Evolutionary conservation across 2,797 vertebrate species (phyloP).

Genomic region (Rhincodon typus): DNA sequence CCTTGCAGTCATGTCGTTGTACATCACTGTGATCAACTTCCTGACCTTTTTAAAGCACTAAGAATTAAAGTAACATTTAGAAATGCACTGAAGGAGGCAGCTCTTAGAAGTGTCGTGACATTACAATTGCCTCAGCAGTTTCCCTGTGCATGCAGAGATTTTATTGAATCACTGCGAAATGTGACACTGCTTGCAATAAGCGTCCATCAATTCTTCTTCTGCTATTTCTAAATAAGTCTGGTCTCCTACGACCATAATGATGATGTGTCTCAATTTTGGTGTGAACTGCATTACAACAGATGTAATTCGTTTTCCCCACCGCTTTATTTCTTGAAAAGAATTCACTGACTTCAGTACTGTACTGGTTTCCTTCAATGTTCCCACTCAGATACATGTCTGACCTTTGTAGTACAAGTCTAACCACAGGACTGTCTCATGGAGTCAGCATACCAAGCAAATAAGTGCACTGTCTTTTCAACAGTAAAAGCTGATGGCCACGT

Average conservation of each 20-base stretch:
- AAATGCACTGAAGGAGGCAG: conserved; percentile 4
- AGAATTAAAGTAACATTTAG: conserved; percentile 28
- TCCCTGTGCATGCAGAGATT: conserved; percentile 15
- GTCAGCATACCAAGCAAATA: not conserved
- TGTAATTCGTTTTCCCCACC: not conserved
- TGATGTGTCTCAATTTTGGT: not conserved
- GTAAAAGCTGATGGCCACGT: not conserved
- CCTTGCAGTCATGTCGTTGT: not conserved
- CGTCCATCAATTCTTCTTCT: conserved; percentile 29
- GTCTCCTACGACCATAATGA: not conserved
- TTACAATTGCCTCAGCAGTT: conserved; percentile 13
- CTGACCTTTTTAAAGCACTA: conserved; percentile 26
- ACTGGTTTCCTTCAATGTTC: conserved; percentile 31
- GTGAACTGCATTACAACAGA: not conserved
- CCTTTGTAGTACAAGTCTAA: conserved; percentile 32
- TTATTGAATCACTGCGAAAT: conserved; percentile 36
- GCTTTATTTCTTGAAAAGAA: not conserved
- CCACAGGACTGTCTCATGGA: conserved; percentile 21
- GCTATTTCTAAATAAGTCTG: not conserved
- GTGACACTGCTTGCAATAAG: conserved; percentile 15
- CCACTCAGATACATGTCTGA: conserved; percentile 28
- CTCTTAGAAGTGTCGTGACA: conserved; percentile 18
- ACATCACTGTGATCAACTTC: not conserved
- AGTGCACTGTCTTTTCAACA: not conserved
- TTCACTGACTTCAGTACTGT: not conserved